Evolutionary conservation across 1,140 invertebrate genomes (phyloP).

Genomic region (Drosophila albomicans): DNA sequence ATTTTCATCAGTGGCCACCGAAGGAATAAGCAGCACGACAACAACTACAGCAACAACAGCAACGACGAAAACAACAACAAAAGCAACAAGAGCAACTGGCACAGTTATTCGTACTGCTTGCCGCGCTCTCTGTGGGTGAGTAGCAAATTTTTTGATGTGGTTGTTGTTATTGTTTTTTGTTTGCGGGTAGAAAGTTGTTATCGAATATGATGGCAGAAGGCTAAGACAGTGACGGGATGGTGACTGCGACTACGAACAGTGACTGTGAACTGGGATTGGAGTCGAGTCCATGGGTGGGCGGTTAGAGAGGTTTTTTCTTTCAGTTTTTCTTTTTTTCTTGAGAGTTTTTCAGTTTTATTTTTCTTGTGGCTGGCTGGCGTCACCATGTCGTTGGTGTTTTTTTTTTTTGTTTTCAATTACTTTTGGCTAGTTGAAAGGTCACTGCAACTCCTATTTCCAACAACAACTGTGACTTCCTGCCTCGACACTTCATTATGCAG

Average conservation of each 20-base stretch:
- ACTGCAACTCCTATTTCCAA: background rate
- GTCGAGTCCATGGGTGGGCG: slow-evolving; percentile 39
- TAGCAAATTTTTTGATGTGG: slow-evolving; percentile 32
- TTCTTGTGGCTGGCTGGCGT: slow-evolving; percentile 39
- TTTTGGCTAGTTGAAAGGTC: slow-evolving; percentile 64
- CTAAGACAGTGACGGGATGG: slow-evolving; percentile 13
- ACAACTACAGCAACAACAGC: slow-evolving; percentile 39
- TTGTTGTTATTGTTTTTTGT: slow-evolving; percentile 26
- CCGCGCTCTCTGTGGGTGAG: slow-evolving; percentile 71
- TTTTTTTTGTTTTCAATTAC: slow-evolving; percentile 26
- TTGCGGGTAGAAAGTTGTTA: slow-evolving; percentile 77
- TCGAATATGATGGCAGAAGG: slow-evolving; percentile 65
- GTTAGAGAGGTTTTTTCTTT: slow-evolving; percentile 13
- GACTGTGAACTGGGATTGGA: no score
- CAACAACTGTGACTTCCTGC: slow-evolving; percentile 2
- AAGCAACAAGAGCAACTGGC: slow-evolving; percentile 55
- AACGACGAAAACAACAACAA: slow-evolving; percentile 40
- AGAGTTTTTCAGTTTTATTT: slow-evolving; percentile 34
- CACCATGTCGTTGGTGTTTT: slow-evolving; percentile 27
- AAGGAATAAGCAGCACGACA: slow-evolving; percentile 52
- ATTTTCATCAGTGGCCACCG: slow-evolving; percentile 66
- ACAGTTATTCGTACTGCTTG: slow-evolving; percentile 63
- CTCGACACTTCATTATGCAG: slow-evolving; percentile 59
- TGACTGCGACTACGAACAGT: no score
- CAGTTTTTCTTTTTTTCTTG: background rate